These are phyloP conservation scores for Melinaea marsaeus DNA, from an alignment of 2,888 invertebrate genomes.

Conservation along the genomic window DNA sequence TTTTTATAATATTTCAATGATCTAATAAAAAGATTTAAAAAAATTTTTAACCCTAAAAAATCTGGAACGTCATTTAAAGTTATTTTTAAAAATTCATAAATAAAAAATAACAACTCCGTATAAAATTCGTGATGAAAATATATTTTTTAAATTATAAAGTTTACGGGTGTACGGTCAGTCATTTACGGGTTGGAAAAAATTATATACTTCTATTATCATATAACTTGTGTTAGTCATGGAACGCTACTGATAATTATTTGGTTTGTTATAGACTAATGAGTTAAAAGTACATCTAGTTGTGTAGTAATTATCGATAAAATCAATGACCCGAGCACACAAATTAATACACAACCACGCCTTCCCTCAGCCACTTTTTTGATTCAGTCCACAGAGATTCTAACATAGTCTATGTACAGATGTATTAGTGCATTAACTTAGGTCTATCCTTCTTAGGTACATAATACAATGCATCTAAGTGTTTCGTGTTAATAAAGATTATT, in stretches of 20 bases:
- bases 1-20: not conserved
- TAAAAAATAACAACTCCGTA: too few species aligned
- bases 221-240: not conserved
- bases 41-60: too few species aligned
- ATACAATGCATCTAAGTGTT: slow-evolving; percentile 24
- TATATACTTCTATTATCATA: not conserved
- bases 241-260: not conserved
- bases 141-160: not conserved
- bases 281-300: not conserved
- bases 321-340: slow-evolving; percentile 57
- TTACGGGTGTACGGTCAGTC: too few species aligned
- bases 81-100: too few species aligned
- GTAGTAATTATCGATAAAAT: slow-evolving; percentile 18
- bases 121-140: not conserved
- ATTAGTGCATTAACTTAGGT: slow-evolving; percentile 36
- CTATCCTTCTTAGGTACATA: slow-evolving; percentile 23
- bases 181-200: not conserved
- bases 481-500: not conserved
- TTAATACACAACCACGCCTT: slow-evolving; percentile 62
- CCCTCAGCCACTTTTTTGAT: slow-evolving; percentile 61
- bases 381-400: slow-evolving; percentile 60
- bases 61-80: too few species aligned
- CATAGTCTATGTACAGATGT: slow-evolving; percentile 45
- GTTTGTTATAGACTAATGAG: not conserved
- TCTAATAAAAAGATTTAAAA: too few species aligned